phyloP scores from a whole-genome alignment of 2,113 vertebrate species.

The Notarius lentiginosus region DNA sequence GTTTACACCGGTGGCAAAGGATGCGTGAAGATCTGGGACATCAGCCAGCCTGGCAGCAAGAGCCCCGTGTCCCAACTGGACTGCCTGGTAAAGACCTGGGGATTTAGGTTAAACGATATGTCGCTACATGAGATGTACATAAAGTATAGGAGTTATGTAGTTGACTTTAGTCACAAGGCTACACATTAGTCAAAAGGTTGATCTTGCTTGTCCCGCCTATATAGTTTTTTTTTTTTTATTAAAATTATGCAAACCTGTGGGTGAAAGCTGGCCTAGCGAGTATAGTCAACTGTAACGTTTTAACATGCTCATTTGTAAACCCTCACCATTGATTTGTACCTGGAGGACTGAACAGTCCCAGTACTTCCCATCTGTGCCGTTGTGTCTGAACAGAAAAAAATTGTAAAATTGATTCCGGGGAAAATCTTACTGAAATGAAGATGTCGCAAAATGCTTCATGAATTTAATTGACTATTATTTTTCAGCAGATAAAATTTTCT shows the following conservation, averaged over 20 bases:
- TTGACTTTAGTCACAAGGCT: neutral
- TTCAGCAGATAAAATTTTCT: neutral
- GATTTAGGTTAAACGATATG: neutral
- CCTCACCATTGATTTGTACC: neutral
- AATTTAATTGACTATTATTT: constrained; percentile 26
- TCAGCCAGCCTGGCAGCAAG: constrained; percentile 96
- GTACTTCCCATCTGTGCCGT: neutral
- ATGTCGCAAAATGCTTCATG: neutral
- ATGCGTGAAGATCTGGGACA: constrained; percentile 98
- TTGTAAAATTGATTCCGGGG: neutral
- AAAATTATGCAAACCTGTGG: constrained; percentile 11
- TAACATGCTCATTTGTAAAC: constrained; percentile 1
- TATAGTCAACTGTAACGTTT: too few species aligned
- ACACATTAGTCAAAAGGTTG: neutral
- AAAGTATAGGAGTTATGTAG: too few species aligned
- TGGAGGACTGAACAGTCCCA: neutral
- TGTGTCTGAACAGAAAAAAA: neutral
- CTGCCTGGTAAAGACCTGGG: constrained; percentile 80
- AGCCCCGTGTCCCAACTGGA: constrained; percentile 96
- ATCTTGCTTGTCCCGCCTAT: too few species aligned
- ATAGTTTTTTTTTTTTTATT: neutral
- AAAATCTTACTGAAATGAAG: neutral
- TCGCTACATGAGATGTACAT: neutral
- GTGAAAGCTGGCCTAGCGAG: neutral
- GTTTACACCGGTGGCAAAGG: constrained; percentile 96